Evolutionary conservation across 2,113 vertebrate species (phyloP), one percentile per base, ranked within the genome.

Genomic region (Pristiophorus japonicus): DNA sequence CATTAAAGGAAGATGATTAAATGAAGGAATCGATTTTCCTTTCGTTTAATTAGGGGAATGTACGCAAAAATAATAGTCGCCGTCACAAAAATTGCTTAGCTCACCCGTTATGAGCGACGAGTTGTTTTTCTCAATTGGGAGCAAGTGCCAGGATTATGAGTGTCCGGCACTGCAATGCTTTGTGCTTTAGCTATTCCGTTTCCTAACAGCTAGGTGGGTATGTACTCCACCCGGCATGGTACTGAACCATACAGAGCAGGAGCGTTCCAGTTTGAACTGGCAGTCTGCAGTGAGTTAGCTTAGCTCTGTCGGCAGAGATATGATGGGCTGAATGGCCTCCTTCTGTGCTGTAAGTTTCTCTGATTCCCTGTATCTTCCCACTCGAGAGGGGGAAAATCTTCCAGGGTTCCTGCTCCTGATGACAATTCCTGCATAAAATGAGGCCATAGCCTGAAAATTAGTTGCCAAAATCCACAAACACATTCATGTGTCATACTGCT

Each of bases 1-100:
- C 34, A 5, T 63, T 91, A 91, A 91, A n/a, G 88, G 34, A 20
- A 63, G 85, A 62, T 91, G 88, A 91, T 91, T 91, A 63, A 91
- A 63, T 62, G 55, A 91, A 20, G 55, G 88, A 62, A 91, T 63
- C n/a, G 55, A 63, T 63, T 91, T 63, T 91, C 55, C 63, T 22
- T 88, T 55, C 11, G 24, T 88, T 88, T 88, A 55, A 88, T 88
- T 91, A 91, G 88, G 11, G 16, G 88, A 91, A 38, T 91, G 88
- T 91, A 91, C 30, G 16, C 88, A 91, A 62, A 91, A 91, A 62
- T 91, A 62, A n/a, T 18, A 16, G 30, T 91, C 55, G 0, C 55
- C 88, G 16, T 38, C 55, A 38, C 1, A 3, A 88, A 88, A 16
- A 47, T 87, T 87, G 84, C 84, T 87, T 51, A 51, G 30, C 88